Conservation (phyloP, 1,140 invertebrate species). For the Drosophila takahashii region DNA sequence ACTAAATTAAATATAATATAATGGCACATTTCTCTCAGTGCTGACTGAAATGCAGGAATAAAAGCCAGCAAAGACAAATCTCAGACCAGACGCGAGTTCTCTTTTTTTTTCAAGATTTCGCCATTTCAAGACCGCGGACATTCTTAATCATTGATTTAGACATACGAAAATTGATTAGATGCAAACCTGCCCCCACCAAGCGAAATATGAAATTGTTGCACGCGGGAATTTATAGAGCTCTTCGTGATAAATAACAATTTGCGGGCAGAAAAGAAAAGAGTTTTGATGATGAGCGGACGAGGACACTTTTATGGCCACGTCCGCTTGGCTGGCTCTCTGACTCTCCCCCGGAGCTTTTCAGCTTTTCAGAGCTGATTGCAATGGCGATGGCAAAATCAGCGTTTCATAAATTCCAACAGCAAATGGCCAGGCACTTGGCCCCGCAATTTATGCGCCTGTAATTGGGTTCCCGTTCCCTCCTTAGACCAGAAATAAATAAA, state of each 20-base stretch:
- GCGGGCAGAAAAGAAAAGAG: conserved; percentile 24
- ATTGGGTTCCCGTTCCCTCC: conserved; percentile 53
- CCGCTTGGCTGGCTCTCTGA: neutral
- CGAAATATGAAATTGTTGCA: conserved; percentile 21
- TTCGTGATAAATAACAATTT: conserved; percentile 81
- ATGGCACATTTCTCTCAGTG: conserved; percentile 9
- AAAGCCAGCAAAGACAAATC: conserved; percentile 11
- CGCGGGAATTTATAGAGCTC: conserved; percentile 64
- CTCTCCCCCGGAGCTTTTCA: conserved; percentile 28
- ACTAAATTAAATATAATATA: too few species aligned
- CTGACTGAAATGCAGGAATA: neutral
- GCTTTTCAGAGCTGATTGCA: conserved; percentile 57
- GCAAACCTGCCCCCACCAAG: conserved; percentile 27
- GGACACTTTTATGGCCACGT: conserved; percentile 65
- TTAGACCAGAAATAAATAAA: conserved; percentile 36
- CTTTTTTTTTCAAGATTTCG: neutral
- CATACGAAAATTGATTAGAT: conserved; percentile 80
- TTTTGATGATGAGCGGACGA: conserved; percentile 64
- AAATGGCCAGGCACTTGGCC: conserved; percentile 69
- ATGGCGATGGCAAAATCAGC: conserved; percentile 61
- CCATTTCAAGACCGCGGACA: conserved; percentile 62
- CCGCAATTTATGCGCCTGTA: conserved; percentile 71
- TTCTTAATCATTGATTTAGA: conserved; percentile 83
- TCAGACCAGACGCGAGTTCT: neutral
- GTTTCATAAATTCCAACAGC: conserved; percentile 73